Conservation (phyloP, 2,888 invertebrate species). For the Cyrtodaria siliqua region DNA sequence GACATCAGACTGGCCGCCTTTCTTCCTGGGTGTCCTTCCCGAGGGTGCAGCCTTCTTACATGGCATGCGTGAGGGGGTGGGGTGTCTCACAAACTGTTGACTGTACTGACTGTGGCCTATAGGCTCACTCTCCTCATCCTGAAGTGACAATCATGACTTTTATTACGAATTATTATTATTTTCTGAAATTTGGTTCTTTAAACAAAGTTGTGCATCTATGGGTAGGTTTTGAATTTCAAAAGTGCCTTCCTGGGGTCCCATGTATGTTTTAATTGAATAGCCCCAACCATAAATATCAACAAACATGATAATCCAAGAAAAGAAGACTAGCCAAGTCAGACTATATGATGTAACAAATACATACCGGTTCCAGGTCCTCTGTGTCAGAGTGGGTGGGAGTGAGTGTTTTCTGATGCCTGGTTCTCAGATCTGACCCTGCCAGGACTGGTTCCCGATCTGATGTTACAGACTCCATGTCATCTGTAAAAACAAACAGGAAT, state of each 20-base stretch:
- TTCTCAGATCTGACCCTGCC: conserved; percentile 41
- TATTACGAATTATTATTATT: no score
- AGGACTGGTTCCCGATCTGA: conserved; percentile 69
- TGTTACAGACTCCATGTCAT: conserved; percentile 63
- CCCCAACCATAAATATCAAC: no score
- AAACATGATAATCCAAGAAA: no score
- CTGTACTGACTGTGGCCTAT: conserved; percentile 38
- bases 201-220: no score
- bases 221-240: no score
- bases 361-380: conserved; percentile 27
- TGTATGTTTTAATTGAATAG: no score
- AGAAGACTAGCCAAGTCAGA: no score
- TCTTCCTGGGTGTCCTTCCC: conserved; percentile 57
- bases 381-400: conserved; percentile 3
- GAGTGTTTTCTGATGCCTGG: conserved; percentile 2
- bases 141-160: no score
- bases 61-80: conserved; percentile 46
- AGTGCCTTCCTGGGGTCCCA: no score
- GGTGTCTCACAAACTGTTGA: conserved; percentile 35
- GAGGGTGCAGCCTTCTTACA: conserved; percentile 51
- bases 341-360: neutral
- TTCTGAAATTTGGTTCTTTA: no score
- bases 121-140: conserved; percentile 45
- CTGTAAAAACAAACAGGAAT: no score
- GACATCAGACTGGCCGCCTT: conserved; percentile 19